These are phyloP conservation scores for Fukomys damarensis DNA, from an alignment of 2,113 vertebrate genomes.

Conservation along the genomic window DNA sequence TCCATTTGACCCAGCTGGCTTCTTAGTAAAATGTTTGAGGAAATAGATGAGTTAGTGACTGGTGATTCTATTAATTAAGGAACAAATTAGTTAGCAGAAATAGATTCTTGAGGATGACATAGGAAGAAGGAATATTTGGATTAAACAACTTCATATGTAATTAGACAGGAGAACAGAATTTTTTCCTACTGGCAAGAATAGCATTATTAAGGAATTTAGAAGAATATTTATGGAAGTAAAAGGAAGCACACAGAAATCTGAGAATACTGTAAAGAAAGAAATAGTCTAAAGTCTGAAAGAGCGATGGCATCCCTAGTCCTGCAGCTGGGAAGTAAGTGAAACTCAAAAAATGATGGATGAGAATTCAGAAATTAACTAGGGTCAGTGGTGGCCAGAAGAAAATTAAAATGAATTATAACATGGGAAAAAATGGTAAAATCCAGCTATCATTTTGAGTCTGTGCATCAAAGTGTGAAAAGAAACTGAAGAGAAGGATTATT, in stretches of 20 bases:
- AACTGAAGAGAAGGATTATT: slow-evolving; percentile 23
- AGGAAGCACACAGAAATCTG: background rate
- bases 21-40: background rate
- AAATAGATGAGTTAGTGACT: slow-evolving; percentile 39
- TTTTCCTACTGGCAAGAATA: background rate
- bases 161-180: background rate
- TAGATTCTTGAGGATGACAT: background rate
- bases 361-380: slow-evolving; percentile 65
- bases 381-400: slow-evolving; percentile 32
- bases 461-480: slow-evolving; percentile 31
- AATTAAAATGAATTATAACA: slow-evolving; percentile 38
- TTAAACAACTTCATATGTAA: background rate
- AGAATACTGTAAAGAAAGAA: background rate
- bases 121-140: background rate
- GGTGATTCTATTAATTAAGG: background rate
- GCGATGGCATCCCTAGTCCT: background rate
- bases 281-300: background rate
- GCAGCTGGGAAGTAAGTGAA: slow-evolving; percentile 31
- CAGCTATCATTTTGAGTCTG: background rate
- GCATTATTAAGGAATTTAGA: slow-evolving; percentile 6
- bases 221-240: background rate
- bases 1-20: background rate
- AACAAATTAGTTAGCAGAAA: background rate
- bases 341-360: slow-evolving; percentile 35
- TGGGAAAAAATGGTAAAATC: background rate